Evolutionary conservation across 2,888 invertebrate genomes (phyloP), one percentile per base, ranked within the genome.

Genomic region (Quadriops clusia): DNA sequence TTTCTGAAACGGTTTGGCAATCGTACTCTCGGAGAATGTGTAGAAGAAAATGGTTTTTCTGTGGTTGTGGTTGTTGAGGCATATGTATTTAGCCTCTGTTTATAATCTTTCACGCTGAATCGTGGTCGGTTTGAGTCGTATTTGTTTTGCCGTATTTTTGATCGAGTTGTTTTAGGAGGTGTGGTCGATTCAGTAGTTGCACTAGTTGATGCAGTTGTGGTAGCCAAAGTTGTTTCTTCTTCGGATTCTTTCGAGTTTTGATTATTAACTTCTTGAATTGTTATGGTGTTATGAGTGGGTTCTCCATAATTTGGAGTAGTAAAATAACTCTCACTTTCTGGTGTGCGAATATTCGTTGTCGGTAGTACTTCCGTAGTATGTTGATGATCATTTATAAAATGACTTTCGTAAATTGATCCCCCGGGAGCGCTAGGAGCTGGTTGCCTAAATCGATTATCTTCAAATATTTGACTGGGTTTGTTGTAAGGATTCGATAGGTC

Each of bases 31-130:
- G 63, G 26, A 17, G 30, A 28, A 23, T 45, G 45, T 3, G 40
- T 26, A 8, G 18, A 32, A 8, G 33, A 17, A 4, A 13, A 7
- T n/a, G 26, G 13, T 28, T 30, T 34, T 17, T 45, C 40, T 5
- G 53, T 42, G 21, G 55, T 56, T 11, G 53, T 47, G 3, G 48
- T 46, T 58, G 70, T 67, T 0, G 72, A 68, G 1, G 69, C 67
- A 32, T 54, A 52, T 36, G 58, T 57, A 43, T 69, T 73, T 28
- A 78, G 53, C 36, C 77, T 63, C 42, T 68, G 77, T 48, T 74
- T 72, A 51, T 81, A 81, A 40, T 82, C 81, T 55, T 81, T 81
- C 3, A 82, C 74, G 49, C 80, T 83, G 53, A 82, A 82, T 40
- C 76, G 64, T 2, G 81, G 81, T 29, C 82, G 23, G 11, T 30